Evolutionary conservation across 2,113 vertebrate genomes (phyloP).

Genomic region (Epinephelus fuscoguttatus): DNA sequence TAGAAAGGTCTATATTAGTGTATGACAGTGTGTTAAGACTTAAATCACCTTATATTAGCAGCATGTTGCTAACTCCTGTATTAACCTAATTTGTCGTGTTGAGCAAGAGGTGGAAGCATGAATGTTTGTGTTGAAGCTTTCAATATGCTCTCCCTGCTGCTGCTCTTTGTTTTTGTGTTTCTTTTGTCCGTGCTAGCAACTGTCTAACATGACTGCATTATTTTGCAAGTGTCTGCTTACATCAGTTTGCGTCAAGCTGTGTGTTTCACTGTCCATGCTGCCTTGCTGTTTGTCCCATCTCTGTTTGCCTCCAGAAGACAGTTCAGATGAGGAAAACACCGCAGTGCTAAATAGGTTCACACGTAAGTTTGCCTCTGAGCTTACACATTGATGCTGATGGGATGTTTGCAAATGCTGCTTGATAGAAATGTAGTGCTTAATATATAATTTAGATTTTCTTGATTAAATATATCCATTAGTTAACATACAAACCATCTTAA

Average conservation of each 20-base stretch:
- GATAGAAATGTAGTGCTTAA: neutral
- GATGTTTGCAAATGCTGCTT: neutral
- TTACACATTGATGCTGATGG: constrained; percentile 51
- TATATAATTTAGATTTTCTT: neutral
- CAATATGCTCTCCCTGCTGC: constrained; percentile 17
- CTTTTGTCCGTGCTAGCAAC: constrained; percentile 39
- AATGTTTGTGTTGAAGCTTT: constrained; percentile 13
- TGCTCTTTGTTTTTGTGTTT: constrained; percentile 44
- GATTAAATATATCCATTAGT: neutral
- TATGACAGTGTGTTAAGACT: neutral
- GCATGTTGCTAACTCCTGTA: constrained; percentile 45
- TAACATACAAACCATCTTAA: neutral
- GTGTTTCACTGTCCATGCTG: constrained; percentile 70
- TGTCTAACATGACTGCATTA: constrained; percentile 53
- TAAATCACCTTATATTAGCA: neutral
- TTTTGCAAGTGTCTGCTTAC: constrained; percentile 61
- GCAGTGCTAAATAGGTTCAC: constrained; percentile 84
- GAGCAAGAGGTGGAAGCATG: neutral
- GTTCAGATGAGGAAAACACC: constrained; percentile 84
- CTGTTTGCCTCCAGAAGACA: constrained; percentile 85
- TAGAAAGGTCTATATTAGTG: neutral
- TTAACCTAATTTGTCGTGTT: neutral
- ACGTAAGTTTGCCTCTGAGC: constrained; percentile 81
- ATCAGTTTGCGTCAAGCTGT: constrained; percentile 56
- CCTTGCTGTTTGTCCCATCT: constrained; percentile 81